Evolutionary conservation across 1,140 invertebrate species (phyloP).

Genomic region (Akabosia matsudoensis): DNA sequence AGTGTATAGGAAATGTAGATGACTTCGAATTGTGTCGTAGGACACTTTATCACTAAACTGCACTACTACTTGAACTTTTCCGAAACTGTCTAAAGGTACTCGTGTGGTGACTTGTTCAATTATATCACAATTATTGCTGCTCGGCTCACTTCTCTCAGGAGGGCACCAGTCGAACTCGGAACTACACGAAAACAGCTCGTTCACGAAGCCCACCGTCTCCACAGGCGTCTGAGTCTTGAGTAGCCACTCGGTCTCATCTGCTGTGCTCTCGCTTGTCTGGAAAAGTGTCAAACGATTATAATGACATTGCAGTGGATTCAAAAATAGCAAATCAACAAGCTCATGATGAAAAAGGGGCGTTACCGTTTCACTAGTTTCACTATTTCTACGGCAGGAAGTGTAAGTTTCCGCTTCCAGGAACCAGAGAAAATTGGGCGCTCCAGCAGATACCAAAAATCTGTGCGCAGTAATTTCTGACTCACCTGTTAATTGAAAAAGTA

Average conservation of each 20-base stretch:
- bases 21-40: conserved; percentile 33
- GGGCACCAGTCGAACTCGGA: conserved; percentile 37
- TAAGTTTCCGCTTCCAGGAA: conserved; percentile 37
- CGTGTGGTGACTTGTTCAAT: conserved; percentile 38
- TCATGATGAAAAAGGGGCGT: too few relatives aligned
- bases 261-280: conserved; percentile 43
- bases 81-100: conserved; percentile 30
- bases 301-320: too few relatives aligned
- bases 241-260: conserved; percentile 43
- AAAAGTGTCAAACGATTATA: background rate
- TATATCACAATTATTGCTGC: conserved; percentile 14
- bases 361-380: conserved; percentile 40
- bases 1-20: conserved; percentile 44
- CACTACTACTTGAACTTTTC: conserved; percentile 39
- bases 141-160: background rate
- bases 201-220: conserved; percentile 32
- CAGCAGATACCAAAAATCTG: conserved; percentile 18
- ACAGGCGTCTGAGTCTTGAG: conserved; percentile 19
- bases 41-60: conserved; percentile 40
- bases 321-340: too few relatives aligned
- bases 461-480: conserved; percentile 13
- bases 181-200: conserved; percentile 32
- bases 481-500: conserved; percentile 9
- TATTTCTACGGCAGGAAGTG: conserved; percentile 32
- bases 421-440: conserved; percentile 32